phyloP scores from a whole-genome alignment of 2,888 invertebrate species.

The Thyatira batis region DNA sequence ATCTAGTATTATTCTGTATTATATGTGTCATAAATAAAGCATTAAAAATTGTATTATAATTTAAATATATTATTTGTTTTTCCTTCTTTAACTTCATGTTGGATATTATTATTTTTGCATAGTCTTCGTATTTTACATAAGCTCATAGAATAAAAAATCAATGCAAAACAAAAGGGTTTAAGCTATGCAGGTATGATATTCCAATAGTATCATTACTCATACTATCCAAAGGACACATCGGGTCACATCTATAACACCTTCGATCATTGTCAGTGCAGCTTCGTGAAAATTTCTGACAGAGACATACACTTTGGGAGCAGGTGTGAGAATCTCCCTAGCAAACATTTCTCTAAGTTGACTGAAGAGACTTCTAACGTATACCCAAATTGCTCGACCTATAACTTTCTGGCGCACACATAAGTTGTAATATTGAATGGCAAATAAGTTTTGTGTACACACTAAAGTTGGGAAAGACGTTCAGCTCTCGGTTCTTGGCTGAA shows the following conservation, averaged over 20 bases:
- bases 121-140: too few relatives aligned
- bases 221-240: slow-evolving; percentile 5
- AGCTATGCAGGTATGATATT: background rate
- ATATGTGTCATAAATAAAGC: too few relatives aligned
- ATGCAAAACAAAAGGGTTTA: background rate
- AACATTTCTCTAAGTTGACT: slow-evolving; percentile 58
- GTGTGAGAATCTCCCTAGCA: slow-evolving; percentile 49
- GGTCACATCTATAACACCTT: slow-evolving; percentile 31
- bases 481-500: slow-evolving; percentile 27
- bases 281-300: slow-evolving; percentile 44
- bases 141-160: too few relatives aligned
- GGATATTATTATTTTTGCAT: too few relatives aligned
- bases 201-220: background rate
- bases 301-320: slow-evolving; percentile 52
- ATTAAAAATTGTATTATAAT: too few relatives aligned
- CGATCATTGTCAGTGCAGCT: slow-evolving; percentile 53
- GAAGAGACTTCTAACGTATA: slow-evolving; percentile 28
- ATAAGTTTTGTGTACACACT: slow-evolving; percentile 6
- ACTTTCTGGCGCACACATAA: slow-evolving; percentile 25
- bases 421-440: slow-evolving; percentile 14
- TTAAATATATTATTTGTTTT: too few relatives aligned
- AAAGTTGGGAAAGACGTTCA: slow-evolving; percentile 30
- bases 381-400: slow-evolving; percentile 11
- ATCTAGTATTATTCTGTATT: too few relatives aligned
- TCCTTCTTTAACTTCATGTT: too few relatives aligned